Base-by-base conservation (phyloP, 1,140 invertebrate genomes). In the Aphelinus certus region DNA sequence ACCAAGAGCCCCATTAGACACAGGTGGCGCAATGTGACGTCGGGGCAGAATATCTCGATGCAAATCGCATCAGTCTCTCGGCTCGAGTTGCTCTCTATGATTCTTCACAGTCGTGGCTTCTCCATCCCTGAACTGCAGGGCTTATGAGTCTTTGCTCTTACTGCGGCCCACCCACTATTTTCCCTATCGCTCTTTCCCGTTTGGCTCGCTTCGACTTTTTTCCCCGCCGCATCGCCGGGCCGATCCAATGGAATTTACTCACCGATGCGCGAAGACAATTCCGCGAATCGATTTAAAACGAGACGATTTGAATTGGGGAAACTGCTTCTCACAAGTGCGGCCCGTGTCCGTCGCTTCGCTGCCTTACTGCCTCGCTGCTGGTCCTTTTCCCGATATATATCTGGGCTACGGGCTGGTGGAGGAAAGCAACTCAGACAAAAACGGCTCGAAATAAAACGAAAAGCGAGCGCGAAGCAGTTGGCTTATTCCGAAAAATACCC, bases 231-330 rank as follows among this genome's bases (percentile, higher is more conserved):
- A 26, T 26, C 26, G 26, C 26, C 26, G 26, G 26, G 72, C 65
- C 73, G 68, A 76, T 68, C 48, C 74, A 63, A 42, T 56, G 62
- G 76, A 79, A 82, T 80, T 76, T 78, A 77, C 71, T 81, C 76
- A 77, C 61, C 76, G 79, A 72, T 72, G 62, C 53, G 51, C 61
- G 46, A 82, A 80, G 81, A 84, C 81, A 81, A 82, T 82, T 83
- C 77, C 77, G 82, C 78, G 82, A 83, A 82, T 84, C 82, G 82
- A 84, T 84, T 82, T 80, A 79, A 83, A 83, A 82, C 80, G 82
- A 80, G 80, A 80, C 71, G 79, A 81, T 82, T 81, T 78, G 83
- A 82, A 84, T 83, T 7, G 4, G 26, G 26, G 26, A 26, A 53
- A 53, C 51, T 9, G 4, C 51, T 53, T 53, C 51, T 53, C 51